These are phyloP conservation scores for Trilocha varians DNA, from an alignment of 2,888 invertebrate species.

Conservation along the genomic window DNA sequence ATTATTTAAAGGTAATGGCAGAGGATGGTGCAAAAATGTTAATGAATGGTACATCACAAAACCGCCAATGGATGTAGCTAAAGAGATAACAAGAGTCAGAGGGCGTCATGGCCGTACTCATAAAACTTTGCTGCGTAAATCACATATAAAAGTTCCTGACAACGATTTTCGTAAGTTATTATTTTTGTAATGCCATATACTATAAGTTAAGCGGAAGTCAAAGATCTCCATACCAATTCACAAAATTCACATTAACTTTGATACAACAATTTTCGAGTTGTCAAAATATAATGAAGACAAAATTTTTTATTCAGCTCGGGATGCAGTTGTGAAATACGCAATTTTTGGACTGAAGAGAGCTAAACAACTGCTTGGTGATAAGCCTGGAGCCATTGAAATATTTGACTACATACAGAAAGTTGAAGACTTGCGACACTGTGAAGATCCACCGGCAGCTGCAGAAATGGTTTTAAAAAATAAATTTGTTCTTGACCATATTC, in stretches of 20 bases:
- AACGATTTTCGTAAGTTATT: constrained; percentile 59
- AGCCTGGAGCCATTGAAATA: constrained; percentile 45
- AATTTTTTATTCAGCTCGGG: constrained; percentile 36
- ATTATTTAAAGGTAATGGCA: constrained; percentile 58
- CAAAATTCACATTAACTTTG: neutral
- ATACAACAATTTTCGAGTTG: neutral
- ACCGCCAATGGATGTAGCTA: constrained; percentile 74
- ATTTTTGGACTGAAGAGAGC: constrained; percentile 68
- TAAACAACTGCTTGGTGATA: constrained; percentile 48
- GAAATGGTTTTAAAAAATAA: constrained; percentile 59
- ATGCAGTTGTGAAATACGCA: constrained; percentile 64
- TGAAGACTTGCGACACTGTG: constrained; percentile 62
- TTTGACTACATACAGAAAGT: constrained; percentile 61
- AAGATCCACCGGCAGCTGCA: constrained; percentile 67
- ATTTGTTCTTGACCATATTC: constrained; percentile 79
- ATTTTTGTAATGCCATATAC: no score
- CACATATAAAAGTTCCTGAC: constrained; percentile 69
- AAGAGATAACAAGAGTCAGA: constrained; percentile 75
- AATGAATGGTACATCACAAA: constrained; percentile 77
- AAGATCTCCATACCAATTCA: neutral
- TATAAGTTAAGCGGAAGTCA: neutral
- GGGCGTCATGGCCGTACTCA: constrained; percentile 81
- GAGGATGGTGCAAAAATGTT: constrained; percentile 76
- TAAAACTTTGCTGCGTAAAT: constrained; percentile 78
- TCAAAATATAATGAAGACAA: no score